Conservation (phyloP, 2,888 invertebrate genomes). For the Stenchaetothrips biformis region DNA sequence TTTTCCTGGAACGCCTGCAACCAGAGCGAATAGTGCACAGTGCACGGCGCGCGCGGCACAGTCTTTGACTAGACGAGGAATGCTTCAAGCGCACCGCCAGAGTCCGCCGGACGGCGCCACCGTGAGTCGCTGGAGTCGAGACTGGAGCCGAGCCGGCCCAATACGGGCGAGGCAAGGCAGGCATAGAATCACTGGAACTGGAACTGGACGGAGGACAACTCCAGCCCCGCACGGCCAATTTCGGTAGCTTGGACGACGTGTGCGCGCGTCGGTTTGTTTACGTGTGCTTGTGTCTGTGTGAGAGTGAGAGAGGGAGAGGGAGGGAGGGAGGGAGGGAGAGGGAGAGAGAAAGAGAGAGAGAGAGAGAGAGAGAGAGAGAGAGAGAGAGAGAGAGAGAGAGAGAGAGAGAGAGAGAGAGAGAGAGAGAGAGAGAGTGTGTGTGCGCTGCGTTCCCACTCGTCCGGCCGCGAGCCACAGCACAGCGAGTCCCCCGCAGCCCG, state of each 20-base stretch:
- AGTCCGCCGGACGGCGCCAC: no score
- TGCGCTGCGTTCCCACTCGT: conserved; percentile 24
- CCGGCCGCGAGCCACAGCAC: neutral
- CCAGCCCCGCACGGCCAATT: neutral
- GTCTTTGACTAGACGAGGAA: no score
- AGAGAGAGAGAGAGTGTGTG: conserved; percentile 29
- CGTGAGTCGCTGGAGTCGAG: no score
- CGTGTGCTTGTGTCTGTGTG: neutral
- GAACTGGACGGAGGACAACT: no score
- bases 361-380: conserved; percentile 32
- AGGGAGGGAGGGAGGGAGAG: conserved; percentile 29
- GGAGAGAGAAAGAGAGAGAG: conserved; percentile 31
- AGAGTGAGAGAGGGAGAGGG: conserved; percentile 30
- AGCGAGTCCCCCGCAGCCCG: neutral
- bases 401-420: conserved; percentile 26
- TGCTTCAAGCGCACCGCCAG: no score
- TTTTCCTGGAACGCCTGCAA: no score
- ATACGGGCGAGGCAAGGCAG: no score
- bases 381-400: conserved; percentile 26
- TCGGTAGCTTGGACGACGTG: neutral
- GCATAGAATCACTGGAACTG: no score
- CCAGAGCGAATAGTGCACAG: no score
- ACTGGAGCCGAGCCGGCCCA: no score
- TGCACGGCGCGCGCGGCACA: no score
- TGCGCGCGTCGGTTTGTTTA: neutral